These are phyloP conservation scores for Brachypalpus laphriformis DNA, from an alignment of 2,888 invertebrate genomes.

Conservation along the genomic window DNA sequence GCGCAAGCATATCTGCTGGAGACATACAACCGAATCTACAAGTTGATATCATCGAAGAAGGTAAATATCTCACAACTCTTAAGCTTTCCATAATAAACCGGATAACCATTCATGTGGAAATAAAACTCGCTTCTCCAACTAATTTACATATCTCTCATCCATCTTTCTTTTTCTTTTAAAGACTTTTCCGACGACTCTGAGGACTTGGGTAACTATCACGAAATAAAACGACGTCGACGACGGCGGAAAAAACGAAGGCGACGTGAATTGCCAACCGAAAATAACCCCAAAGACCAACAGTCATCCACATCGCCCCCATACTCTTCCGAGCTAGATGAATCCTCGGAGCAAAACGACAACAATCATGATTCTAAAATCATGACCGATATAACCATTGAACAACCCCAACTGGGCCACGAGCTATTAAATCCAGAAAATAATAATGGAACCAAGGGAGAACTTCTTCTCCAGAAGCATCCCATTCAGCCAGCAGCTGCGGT, in stretches of 20 bases:
- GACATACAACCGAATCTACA: constrained; percentile 12
- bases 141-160: constrained; percentile 22
- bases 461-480: constrained; percentile 24
- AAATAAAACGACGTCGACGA: constrained; percentile 62
- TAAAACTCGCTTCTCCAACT: neutral
- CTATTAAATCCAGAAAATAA: constrained; percentile 58
- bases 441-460: constrained; percentile 42
- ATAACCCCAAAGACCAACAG: constrained; percentile 18
- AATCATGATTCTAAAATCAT: constrained; percentile 14
- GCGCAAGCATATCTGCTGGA: constrained; percentile 24
- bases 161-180: constrained; percentile 26
- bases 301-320: constrained; percentile 1
- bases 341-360: constrained; percentile 76
- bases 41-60: constrained; percentile 30
- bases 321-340: constrained; percentile 77
- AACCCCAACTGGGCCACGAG: constrained; percentile 61
- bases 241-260: constrained; percentile 55
- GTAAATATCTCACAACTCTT: constrained; percentile 24
- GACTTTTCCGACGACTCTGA: constrained; percentile 28
- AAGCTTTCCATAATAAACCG: neutral
- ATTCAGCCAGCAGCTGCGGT: neutral
- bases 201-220: constrained; percentile 58
- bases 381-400: constrained; percentile 39
- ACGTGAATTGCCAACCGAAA: constrained; percentile 46
- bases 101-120: neutral